phyloP scores from a whole-genome alignment of 2,888 invertebrate species.

The Leptinotarsa rubiginosa region DNA sequence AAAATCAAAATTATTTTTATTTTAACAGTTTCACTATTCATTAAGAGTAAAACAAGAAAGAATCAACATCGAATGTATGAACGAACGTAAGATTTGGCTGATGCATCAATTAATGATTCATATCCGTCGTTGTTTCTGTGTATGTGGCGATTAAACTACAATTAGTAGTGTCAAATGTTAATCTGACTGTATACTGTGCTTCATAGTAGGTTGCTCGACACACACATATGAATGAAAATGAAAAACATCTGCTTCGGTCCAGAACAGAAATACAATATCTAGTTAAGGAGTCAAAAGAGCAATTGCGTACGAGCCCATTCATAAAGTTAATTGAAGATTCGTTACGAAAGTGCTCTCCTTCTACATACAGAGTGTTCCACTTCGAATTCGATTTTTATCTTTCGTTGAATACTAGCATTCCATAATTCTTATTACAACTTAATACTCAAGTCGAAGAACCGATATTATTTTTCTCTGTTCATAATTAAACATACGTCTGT shows the following conservation, averaged over 20 bases:
- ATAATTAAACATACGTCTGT: too few species aligned
- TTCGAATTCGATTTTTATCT: neutral
- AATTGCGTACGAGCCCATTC: slow-evolving; percentile 38
- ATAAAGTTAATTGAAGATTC: slow-evolving; percentile 30
- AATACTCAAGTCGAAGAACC: too few species aligned
- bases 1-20: too few species aligned
- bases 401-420: neutral
- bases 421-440: too few species aligned
- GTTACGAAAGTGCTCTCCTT: slow-evolving; percentile 5
- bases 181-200: slow-evolving; percentile 27
- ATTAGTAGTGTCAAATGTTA: slow-evolving; percentile 47
- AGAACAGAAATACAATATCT: slow-evolving; percentile 39
- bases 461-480: too few species aligned
- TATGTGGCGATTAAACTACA: slow-evolving; percentile 37
- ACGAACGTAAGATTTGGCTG: slow-evolving; percentile 32
- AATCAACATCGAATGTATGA: neutral
- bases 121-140: slow-evolving; percentile 37
- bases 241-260: slow-evolving; percentile 22
- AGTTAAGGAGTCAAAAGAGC: slow-evolving; percentile 40
- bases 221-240: slow-evolving; percentile 8
- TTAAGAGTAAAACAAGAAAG: too few species aligned
- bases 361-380: slow-evolving; percentile 1
- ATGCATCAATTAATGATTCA: slow-evolving; percentile 40
- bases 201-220: slow-evolving; percentile 1
- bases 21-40: too few species aligned